Conservation (phyloP, 2,797 vertebrate species). For the Bucorvus abyssinicus region DNA sequence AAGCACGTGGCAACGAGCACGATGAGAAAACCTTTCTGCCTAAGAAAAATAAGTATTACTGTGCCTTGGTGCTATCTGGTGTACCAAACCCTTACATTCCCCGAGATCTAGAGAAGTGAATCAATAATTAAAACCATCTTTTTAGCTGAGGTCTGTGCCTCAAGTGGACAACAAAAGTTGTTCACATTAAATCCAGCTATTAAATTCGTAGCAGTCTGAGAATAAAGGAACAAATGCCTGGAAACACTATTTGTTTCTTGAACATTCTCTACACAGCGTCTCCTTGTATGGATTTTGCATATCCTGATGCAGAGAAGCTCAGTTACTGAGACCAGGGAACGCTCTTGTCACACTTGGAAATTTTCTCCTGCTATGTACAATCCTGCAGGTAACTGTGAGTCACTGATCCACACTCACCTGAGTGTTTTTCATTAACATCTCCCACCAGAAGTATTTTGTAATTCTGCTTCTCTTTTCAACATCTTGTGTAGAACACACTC, state of each 20-base stretch:
- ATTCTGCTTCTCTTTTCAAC: not conserved
- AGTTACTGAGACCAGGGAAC: not conserved
- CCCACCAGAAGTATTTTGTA: not conserved
- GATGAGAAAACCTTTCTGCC: not conserved
- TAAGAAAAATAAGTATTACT: not conserved
- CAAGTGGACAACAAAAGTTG: not conserved
- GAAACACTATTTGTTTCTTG: not conserved
- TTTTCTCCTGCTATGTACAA: not conserved
- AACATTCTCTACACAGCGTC: not conserved
- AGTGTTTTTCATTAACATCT: not conserved
- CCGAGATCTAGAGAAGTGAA: not conserved
- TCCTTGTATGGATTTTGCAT: not conserved
- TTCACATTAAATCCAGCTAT: not conserved
- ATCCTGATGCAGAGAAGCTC: not conserved
- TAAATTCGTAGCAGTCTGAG: not conserved
- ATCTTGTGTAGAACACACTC: not conserved
- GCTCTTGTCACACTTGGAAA: not conserved
- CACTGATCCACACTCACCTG: rapidly evolving
- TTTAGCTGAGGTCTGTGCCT: not conserved
- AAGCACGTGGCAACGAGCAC: not conserved
- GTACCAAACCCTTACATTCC: not conserved
- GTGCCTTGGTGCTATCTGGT: not conserved
- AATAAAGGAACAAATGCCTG: not conserved
- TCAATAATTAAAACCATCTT: not conserved
- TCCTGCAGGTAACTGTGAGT: not conserved